phyloP scores from a whole-genome alignment of 1,140 invertebrate species.

The Teleopsis dalmanni region DNA sequence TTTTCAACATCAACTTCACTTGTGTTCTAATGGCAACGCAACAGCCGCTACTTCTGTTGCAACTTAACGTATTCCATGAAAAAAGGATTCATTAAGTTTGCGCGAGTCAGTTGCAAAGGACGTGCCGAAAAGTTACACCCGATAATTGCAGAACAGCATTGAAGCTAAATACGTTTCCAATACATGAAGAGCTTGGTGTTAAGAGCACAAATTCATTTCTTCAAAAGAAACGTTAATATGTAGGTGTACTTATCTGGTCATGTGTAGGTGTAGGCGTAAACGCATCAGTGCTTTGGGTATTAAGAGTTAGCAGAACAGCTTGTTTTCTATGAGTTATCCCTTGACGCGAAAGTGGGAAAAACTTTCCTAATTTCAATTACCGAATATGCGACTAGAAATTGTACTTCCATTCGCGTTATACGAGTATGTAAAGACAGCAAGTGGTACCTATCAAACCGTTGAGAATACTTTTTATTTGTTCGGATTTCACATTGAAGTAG shows the following conservation, averaged over 20 bases:
- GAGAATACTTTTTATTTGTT: too few species aligned
- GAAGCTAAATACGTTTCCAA: background rate
- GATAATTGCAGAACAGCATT: constrained; percentile 7
- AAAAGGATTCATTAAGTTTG: constrained; percentile 13
- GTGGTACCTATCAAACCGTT: too few species aligned
- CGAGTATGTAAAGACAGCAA: too few species aligned
- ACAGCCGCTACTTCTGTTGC: too few species aligned
- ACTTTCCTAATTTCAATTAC: constrained; percentile 14
- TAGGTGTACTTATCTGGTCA: background rate
- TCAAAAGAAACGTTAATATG: too few species aligned
- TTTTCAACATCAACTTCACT: too few species aligned
- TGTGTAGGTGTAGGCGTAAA: background rate
- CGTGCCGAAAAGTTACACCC: constrained; percentile 12
- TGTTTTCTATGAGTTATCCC: background rate
- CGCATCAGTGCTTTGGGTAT: constrained; percentile 1
- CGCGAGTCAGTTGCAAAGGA: constrained; percentile 8
- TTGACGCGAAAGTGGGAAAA: constrained; percentile 1
- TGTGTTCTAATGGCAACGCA: too few species aligned
- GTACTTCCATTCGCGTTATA: too few species aligned
- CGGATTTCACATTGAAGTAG: too few species aligned
- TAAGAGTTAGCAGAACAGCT: too few species aligned
- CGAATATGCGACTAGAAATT: background rate
- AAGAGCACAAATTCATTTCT: background rate
- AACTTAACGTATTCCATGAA: too few species aligned
- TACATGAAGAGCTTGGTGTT: background rate